Conservation (phyloP, 2,113 vertebrate species). For the Nettapus auritus region DNA sequence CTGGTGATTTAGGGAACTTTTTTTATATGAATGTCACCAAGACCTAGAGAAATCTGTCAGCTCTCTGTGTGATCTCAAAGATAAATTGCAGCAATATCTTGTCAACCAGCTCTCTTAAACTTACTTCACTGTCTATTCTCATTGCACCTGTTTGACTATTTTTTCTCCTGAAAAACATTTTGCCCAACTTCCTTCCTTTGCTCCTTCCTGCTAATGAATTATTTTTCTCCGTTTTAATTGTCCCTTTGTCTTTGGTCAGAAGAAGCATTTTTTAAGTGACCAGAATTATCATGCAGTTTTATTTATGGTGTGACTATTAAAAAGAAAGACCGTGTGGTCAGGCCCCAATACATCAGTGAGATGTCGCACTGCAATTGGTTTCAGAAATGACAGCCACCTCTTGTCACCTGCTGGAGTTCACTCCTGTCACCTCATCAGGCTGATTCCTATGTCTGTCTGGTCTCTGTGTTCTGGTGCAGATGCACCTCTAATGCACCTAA, state of each 20-base stretch:
- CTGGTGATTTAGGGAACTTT: slow-evolving; percentile 65
- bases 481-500: background rate
- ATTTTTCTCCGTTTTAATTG: slow-evolving; percentile 17
- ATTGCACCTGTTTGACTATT: background rate
- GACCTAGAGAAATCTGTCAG: slow-evolving; percentile 65
- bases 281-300: background rate
- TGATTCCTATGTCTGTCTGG: background rate
- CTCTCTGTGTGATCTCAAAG: slow-evolving; percentile 63
- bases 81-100: slow-evolving; percentile 59
- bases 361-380: background rate
- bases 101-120: slow-evolving; percentile 44
- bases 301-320: background rate
- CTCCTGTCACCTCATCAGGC: background rate
- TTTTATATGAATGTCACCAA: slow-evolving; percentile 59
- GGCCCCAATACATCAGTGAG: background rate
- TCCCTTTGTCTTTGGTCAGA: background rate
- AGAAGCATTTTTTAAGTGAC: background rate
- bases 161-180: slow-evolving; percentile 5
- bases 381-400: background rate
- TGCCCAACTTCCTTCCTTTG: background rate
- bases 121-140: slow-evolving; percentile 33
- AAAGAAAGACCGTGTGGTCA: background rate
- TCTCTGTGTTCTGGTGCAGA: background rate
- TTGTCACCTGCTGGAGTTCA: background rate
- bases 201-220: background rate